Evolutionary conservation across 2,797 vertebrate genomes (phyloP), one percentile per base, ranked within the genome.

Genomic region (Glyptemys insculpta): DNA sequence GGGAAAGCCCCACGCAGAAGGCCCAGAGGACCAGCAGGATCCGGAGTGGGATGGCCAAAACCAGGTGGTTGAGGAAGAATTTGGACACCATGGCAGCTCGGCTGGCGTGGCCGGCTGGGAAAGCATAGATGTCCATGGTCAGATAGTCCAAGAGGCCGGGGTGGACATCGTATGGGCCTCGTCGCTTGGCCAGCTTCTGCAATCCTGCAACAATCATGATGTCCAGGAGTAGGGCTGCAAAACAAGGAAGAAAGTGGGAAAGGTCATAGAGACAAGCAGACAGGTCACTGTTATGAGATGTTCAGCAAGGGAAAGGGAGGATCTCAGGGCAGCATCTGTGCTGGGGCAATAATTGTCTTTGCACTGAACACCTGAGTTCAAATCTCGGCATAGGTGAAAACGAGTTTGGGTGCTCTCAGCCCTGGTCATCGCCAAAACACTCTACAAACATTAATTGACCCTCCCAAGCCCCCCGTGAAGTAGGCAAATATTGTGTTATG

Each of bases 31-130:
- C 98, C 97, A 99, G 97, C 85, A 99, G 98, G 93, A 99, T 98
- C 7, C 99, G 99, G 4, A 99, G 98, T 0, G 99, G 99, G 96
- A 99, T 99, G 0, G 99, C 99, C 96, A 99, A 97, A 53, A 99
- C 99, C 97, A 99, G 98, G 98, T 99, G 99, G 84, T 98, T 99
- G 96, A 99, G 99, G 96, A 99, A 98, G 98, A 99, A 99, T 97
- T 99, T 99, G 97, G 99, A 99, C 50, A 99, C 99, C 99, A 99
- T 99, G 91, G 99, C 99, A 0, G 99, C 99, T 2, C 99, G 97
- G 98, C 99, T 99, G 97, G 99, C 99, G 0, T 99, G 99, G 1
- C 99, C 99, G 0, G 99, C 99, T 0, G 99, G 99, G 92, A 99
- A 99, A 10, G 99, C 99, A 2, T 99, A 99, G 41, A 98, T 25